Conservation (phyloP, 2,113 vertebrate genomes). For the Urocynchramus pylzowi region DNA sequence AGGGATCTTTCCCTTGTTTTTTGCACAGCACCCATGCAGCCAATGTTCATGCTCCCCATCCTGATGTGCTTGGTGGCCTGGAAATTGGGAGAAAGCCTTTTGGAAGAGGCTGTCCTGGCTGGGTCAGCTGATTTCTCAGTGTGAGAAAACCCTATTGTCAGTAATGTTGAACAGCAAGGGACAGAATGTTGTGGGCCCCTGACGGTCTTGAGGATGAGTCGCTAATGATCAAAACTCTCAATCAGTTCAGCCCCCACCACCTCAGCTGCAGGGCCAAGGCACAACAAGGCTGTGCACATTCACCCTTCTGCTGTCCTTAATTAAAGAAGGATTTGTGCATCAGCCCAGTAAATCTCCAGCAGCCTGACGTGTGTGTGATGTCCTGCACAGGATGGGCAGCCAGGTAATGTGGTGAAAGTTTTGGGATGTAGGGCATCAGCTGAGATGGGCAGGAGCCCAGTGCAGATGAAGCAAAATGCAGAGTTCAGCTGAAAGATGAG, state of each 20-base stretch:
- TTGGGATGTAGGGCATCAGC: neutral
- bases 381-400: neutral
- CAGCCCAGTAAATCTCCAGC: neutral
- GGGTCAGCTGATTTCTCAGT: neutral
- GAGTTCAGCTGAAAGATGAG: neutral
- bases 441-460: neutral
- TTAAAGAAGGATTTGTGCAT: neutral
- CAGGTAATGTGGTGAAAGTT: rapidly evolving
- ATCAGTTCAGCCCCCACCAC: neutral
- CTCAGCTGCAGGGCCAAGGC: neutral
- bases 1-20: neutral
- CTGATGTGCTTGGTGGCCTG: neutral
- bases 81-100: neutral
- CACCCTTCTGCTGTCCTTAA: neutral
- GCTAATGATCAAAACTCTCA: neutral
- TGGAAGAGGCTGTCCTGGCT: neutral
- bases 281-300: rapidly evolving
- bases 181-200: neutral
- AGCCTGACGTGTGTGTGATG: rapidly evolving
- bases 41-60: neutral
- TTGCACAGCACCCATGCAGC: neutral
- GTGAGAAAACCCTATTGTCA: neutral
- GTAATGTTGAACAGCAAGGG: neutral
- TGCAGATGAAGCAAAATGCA: neutral
- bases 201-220: neutral